Percentiles rank a stretch among this genome's conserved stretches.
These are phyloP conservation scores for Nothocercus julius DNA, from an alignment of 2,113 vertebrate species.

Conservation along the genomic window DNA sequence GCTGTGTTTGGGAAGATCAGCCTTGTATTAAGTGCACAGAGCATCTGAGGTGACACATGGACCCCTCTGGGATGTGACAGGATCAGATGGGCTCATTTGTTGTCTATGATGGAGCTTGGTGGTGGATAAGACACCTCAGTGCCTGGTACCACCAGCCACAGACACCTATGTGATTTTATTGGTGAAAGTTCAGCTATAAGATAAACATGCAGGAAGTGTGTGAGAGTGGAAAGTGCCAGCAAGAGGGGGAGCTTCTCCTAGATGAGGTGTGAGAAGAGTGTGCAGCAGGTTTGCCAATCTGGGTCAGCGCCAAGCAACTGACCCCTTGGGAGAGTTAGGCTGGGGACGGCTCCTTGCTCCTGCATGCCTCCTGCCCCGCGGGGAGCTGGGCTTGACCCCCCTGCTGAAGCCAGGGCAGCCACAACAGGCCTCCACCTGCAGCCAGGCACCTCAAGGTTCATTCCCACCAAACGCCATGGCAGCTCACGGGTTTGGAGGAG, in stretches of 20 bases:
- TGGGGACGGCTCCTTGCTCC: background rate
- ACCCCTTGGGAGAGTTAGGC: background rate
- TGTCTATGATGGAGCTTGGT: background rate
- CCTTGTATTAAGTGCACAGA: accelerated
- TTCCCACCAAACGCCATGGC: background rate
- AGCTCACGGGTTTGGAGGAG: background rate
- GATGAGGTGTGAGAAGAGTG: background rate
- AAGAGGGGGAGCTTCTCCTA: background rate
- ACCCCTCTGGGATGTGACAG: background rate
- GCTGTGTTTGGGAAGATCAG: accelerated
- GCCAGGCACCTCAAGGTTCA: background rate
- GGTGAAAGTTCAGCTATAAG: background rate
- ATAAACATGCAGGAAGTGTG: background rate
- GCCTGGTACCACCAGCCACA: background rate
- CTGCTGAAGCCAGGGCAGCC: background rate
- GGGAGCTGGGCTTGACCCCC: background rate
- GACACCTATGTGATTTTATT: background rate
- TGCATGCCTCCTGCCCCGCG: background rate
- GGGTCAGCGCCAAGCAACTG: background rate
- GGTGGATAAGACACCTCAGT: background rate
- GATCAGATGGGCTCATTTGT: accelerated
- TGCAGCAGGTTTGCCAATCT: background rate
- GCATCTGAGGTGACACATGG: background rate
- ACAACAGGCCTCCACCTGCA: background rate
- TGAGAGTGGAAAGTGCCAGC: background rate